phyloP scores from a whole-genome alignment of 92 coral and sea anemone genomes.

The Desmophyllum pertusum region DNA sequence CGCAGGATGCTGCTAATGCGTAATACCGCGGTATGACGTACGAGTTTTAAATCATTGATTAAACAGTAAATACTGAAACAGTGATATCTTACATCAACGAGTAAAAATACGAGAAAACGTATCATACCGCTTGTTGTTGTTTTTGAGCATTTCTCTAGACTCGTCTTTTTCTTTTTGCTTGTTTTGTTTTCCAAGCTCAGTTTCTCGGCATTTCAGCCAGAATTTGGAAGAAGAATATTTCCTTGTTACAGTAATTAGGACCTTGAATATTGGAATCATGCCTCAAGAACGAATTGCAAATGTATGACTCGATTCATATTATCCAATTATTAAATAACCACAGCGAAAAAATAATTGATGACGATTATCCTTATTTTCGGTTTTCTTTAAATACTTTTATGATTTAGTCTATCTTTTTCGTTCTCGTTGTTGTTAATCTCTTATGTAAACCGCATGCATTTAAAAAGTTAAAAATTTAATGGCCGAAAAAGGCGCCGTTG shows the following conservation, averaged over 20 bases:
- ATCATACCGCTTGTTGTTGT: too few species aligned
- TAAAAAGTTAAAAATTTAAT: not conserved
- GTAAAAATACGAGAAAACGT: too few species aligned
- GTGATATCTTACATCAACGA: too few species aligned
- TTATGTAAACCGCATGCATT: not conserved
- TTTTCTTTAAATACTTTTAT: not conserved
- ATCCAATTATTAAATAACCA: conserved; percentile 4
- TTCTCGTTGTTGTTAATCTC: not conserved
- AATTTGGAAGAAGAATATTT: not conserved
- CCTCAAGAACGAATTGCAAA: not conserved
- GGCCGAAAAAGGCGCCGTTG: not conserved
- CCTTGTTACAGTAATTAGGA: not conserved
- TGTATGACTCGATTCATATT: conserved; percentile 4
- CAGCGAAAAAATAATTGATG: not conserved
- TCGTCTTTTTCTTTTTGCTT: too few species aligned
- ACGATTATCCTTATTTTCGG: not conserved
- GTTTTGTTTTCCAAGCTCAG: too few species aligned
- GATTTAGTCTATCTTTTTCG: not conserved
- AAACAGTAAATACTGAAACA: too few species aligned
- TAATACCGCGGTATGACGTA: too few species aligned
- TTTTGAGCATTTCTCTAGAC: too few species aligned
- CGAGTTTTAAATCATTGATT: too few species aligned
- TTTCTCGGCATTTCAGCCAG: not conserved
- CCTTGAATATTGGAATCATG: not conserved
- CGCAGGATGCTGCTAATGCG: too few species aligned